Evolutionary conservation across 2,797 vertebrate species (phyloP).

Genomic region (Hirundo rustica): DNA sequence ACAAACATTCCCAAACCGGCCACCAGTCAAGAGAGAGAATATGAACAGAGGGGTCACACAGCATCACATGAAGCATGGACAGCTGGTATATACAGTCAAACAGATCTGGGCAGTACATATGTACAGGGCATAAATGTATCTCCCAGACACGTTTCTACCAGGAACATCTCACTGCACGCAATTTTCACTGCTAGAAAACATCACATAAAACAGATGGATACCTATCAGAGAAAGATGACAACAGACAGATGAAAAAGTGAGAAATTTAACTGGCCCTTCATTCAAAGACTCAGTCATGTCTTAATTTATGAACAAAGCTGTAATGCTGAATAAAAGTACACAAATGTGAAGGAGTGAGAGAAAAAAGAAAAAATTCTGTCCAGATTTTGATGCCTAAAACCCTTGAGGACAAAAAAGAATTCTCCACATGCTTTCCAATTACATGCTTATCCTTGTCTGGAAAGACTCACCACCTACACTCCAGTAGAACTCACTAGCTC

Average conservation of each 20-base stretch:
- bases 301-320: background rate
- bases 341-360: background rate
- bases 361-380: background rate
- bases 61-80: background rate
- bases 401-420: background rate
- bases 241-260: background rate
- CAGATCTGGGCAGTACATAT: background rate
- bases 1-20: background rate
- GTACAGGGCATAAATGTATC: too few species aligned
- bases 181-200: background rate
- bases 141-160: rapidly evolving
- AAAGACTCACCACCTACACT: background rate
- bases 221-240: background rate
- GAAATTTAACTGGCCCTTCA: background rate
- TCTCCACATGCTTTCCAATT: background rate
- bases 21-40: background rate
- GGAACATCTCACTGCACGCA: background rate
- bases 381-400: background rate
- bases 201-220: background rate
- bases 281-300: background rate
- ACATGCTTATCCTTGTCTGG: background rate
- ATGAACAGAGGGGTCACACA: background rate
- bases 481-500: background rate
- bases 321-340: background rate
- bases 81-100: background rate